phyloP scores from a whole-genome alignment of 2,797 vertebrate species.

The Lutjanus campechanus region DNA sequence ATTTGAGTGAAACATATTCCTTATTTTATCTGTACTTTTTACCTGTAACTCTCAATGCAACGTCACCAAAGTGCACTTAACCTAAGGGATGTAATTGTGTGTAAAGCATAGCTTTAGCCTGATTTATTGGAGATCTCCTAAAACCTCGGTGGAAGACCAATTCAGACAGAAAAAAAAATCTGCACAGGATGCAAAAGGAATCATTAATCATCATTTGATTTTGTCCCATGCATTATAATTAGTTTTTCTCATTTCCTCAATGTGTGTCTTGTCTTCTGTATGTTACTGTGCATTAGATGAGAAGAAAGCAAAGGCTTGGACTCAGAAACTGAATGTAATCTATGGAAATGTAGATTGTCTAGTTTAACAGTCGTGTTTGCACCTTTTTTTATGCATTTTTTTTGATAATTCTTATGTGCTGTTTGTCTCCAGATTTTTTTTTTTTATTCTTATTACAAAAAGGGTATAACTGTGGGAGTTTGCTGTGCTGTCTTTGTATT shows the following conservation, averaged over 20 bases:
- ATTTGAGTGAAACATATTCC: slow-evolving; percentile 36
- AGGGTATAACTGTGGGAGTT: slow-evolving; percentile 49
- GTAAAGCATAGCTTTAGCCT: slow-evolving; percentile 36
- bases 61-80: slow-evolving; percentile 81
- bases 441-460: slow-evolving; percentile 38
- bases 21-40: slow-evolving; percentile 37
- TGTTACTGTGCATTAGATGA: slow-evolving; percentile 27
- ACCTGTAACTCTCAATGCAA: slow-evolving; percentile 51
- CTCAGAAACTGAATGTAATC: slow-evolving; percentile 52
- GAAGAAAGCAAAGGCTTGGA: slow-evolving; percentile 21
- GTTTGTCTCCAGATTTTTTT: slow-evolving; percentile 23
- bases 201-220: slow-evolving; percentile 15
- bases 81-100: slow-evolving; percentile 25
- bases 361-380: slow-evolving; percentile 43
- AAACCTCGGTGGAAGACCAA: slow-evolving; percentile 20
- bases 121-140: slow-evolving; percentile 15
- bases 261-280: slow-evolving; percentile 21
- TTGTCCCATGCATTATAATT: slow-evolving; percentile 3
- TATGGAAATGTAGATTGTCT: slow-evolving; percentile 26
- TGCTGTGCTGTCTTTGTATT: slow-evolving; percentile 43
- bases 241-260: neutral
- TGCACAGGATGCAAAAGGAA: slow-evolving; percentile 46
- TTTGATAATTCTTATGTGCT: slow-evolving; percentile 10
- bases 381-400: slow-evolving; percentile 40
- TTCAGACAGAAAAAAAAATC: slow-evolving; percentile 11